Evolutionary conservation across 2,113 vertebrate species (phyloP).

Genomic region (Dipodomys spectabilis): DNA sequence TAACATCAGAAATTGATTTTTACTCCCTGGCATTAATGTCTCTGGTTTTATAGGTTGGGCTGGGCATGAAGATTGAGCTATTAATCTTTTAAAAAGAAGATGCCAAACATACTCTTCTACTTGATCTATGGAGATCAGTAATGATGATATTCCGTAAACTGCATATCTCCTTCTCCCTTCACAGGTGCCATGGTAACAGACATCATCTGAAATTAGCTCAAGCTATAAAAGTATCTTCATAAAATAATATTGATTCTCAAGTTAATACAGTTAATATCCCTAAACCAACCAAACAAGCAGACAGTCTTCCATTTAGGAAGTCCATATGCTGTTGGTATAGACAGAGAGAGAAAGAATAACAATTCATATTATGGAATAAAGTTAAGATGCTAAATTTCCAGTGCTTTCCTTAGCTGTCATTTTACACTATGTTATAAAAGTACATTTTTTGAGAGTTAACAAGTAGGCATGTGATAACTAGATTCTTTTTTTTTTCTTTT

Average conservation of each 20-base stretch:
- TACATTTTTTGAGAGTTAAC: neutral
- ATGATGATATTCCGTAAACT: conserved; percentile 38
- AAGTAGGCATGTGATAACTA: neutral
- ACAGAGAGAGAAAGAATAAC: no score
- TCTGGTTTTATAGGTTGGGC: conserved; percentile 48
- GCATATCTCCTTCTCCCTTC: conserved; percentile 42
- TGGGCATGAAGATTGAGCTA: conserved; percentile 9
- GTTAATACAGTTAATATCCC: neutral
- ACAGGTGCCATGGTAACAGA: conserved; percentile 45
- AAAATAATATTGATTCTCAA: conserved; percentile 39
- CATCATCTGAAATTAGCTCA: neutral
- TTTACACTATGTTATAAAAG: conserved; percentile 16
- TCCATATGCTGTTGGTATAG: no score
- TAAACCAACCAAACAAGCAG: neutral
- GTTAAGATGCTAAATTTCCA: neutral
- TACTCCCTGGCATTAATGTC: conserved; percentile 7
- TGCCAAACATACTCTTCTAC: conserved; percentile 25
- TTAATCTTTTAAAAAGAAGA: conserved; percentile 61
- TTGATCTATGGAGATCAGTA: conserved; percentile 58
- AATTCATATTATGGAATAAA: conserved; percentile 15
- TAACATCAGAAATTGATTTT: conserved; percentile 64
- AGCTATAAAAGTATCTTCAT: neutral
- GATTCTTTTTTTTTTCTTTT: no score
- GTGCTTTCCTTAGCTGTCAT: neutral
- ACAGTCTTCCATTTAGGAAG: neutral